These are phyloP conservation scores for Hydrochoerus hydrochaeris DNA, from an alignment of 2,113 vertebrate species.

Conservation along the genomic window DNA sequence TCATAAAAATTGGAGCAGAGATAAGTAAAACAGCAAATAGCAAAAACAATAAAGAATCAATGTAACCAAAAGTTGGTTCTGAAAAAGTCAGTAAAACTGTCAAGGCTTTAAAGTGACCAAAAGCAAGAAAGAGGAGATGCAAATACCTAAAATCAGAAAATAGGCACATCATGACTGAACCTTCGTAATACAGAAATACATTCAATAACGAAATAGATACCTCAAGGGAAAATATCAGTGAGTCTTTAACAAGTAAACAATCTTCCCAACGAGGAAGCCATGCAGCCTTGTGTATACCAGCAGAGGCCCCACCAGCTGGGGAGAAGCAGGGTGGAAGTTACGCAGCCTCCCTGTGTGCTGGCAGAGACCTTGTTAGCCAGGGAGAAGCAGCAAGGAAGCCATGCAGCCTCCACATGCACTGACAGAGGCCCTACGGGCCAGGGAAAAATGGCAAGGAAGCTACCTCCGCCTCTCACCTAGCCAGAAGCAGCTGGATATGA, in stretches of 20 bases:
- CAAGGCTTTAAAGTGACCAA: not conserved
- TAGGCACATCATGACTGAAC: not conserved
- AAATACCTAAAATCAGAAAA: not conserved
- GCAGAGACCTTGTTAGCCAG: no score
- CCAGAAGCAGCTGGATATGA: no score
- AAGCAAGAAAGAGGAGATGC: not conserved
- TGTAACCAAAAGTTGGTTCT: not conserved
- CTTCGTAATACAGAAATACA: not conserved
- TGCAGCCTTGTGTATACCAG: no score
- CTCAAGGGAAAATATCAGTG: not conserved
- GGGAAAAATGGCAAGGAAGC: no score
- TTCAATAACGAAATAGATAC: not conserved
- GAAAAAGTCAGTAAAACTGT: not conserved
- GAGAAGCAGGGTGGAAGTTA: no score
- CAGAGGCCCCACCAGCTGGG: no score
- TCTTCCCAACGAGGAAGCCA: no score
- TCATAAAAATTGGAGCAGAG: not conserved
- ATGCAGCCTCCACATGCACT: no score
- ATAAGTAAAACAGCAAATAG: not conserved
- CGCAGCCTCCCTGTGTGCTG: no score
- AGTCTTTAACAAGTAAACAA: not conserved
- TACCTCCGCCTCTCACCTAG: no score
- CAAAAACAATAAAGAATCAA: not conserved
- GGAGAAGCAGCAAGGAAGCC: no score
- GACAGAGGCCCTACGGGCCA: no score